Conservation (phyloP, 2,797 vertebrate genomes). For the Halcyon chelicuti region DNA sequence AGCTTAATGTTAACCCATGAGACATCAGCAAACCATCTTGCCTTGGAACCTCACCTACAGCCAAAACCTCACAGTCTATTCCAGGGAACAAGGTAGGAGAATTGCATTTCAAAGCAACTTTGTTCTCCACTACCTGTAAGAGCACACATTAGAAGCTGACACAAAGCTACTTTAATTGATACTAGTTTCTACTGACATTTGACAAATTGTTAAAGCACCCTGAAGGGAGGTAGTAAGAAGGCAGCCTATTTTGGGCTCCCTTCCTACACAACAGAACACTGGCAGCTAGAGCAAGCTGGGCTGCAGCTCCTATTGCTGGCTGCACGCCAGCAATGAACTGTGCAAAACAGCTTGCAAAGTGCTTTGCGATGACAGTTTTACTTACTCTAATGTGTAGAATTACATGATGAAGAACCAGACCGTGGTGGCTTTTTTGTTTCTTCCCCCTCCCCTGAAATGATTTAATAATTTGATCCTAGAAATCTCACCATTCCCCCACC, state of each 20-base stretch:
- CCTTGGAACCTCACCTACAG: background rate
- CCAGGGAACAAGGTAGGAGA: background rate
- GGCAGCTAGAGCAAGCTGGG: conserved; percentile 3
- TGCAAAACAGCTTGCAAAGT: background rate
- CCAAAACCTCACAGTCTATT: background rate
- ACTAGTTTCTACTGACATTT: conserved; percentile 16
- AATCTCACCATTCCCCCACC: background rate
- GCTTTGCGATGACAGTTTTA: background rate
- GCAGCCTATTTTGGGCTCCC: conserved; percentile 24
- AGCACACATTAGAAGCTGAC: background rate
- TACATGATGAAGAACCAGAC: background rate
- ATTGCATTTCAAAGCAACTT: background rate
- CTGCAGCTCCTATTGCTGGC: background rate
- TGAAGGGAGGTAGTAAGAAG: background rate
- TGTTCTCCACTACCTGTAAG: background rate
- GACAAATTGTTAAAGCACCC: background rate
- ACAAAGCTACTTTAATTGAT: background rate
- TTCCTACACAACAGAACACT: conserved; percentile 22
- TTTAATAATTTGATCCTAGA: background rate
- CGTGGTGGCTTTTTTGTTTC: background rate
- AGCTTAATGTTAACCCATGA: rapidly evolving
- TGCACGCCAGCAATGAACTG: background rate
- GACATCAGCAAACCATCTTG: background rate
- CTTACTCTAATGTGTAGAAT: background rate
- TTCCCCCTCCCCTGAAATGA: background rate